Percentiles rank a stretch among this genome's conserved stretches.
These are phyloP conservation scores for Teleogryllus oceanicus DNA, from an alignment of 2,888 invertebrate genomes.

Conservation along the genomic window DNA sequence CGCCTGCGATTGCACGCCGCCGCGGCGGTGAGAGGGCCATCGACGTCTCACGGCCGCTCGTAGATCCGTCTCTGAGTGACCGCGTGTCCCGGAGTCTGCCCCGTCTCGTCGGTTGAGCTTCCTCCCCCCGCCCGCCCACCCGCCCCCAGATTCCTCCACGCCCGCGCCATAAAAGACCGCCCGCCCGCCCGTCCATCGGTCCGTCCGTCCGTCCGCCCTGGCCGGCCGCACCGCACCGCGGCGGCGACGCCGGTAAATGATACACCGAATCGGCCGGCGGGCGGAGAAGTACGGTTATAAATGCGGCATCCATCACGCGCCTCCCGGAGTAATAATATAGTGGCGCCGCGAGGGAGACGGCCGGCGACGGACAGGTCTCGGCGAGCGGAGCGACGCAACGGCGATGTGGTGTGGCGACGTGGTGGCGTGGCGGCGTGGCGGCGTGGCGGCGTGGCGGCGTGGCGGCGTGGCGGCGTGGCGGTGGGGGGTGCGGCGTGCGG, in stretches of 20 bases:
- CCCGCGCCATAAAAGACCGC: not conserved
- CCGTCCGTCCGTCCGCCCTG: not conserved
- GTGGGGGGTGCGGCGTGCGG: too few relatives aligned
- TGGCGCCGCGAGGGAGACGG: not conserved
- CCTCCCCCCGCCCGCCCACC: not conserved
- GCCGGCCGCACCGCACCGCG: not conserved
- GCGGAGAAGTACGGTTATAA: not conserved
- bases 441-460: not conserved
- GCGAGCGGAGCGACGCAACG: not conserved
- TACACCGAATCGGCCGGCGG: not conserved
- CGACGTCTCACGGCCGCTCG: too few relatives aligned
- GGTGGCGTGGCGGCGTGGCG: not conserved
- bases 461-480: too few relatives aligned
- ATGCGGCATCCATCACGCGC: constrained; percentile 7
- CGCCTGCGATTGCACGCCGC: too few relatives aligned
- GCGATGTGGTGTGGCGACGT: not conserved
- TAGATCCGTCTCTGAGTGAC: too few relatives aligned
- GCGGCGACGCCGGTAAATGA: not conserved
- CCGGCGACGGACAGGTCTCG: not conserved
- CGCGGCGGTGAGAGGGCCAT: too few relatives aligned
- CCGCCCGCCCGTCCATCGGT: not conserved
- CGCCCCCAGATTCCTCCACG: not conserved
- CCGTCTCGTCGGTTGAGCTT: not conserved
- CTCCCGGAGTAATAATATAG: not conserved
- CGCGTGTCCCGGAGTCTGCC: not conserved